Conservation (phyloP, 2,888 invertebrate species). For the Tanypteryx hageni region DNA sequence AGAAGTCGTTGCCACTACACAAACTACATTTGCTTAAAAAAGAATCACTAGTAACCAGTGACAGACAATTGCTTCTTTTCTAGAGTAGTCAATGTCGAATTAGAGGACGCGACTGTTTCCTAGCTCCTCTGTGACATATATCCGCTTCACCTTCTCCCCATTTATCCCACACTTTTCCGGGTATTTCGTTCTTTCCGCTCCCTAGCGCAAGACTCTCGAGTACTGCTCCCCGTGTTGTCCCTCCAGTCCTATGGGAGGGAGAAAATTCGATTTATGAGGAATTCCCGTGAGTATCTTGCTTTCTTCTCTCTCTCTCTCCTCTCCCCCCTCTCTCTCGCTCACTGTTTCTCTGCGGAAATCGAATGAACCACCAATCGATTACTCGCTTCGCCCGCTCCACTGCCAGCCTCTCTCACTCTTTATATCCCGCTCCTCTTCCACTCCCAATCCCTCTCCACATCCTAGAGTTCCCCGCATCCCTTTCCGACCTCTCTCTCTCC, state of each 20-base stretch:
- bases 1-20: too few species aligned
- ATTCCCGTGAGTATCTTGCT: not conserved
- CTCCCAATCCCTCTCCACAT: not conserved
- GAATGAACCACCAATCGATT: not conserved
- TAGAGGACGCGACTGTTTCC: too few species aligned
- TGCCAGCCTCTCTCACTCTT: not conserved
- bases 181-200: not conserved
- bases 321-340: not conserved
- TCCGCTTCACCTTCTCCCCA: too few species aligned
- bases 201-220: not conserved
- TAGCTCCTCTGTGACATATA: too few species aligned
- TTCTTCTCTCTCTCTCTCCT: too few species aligned
- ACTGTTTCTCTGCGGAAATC: not conserved
- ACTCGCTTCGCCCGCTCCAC: not conserved
- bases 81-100: too few species aligned
- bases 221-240: not conserved
- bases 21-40: too few species aligned
- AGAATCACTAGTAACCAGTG: too few species aligned
- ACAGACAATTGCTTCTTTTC: too few species aligned
- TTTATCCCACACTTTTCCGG: too few species aligned
- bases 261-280: slow-evolving; percentile 2
- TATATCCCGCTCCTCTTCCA: not conserved
- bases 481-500: too few species aligned
- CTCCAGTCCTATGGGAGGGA: not conserved
- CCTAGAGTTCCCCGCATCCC: too few species aligned